Percentiles rank a stretch among this genome's conserved stretches.
These are phyloP conservation scores for Coecobrya sp. DNA, from an alignment of 2,888 invertebrate species.

Conservation along the genomic window DNA sequence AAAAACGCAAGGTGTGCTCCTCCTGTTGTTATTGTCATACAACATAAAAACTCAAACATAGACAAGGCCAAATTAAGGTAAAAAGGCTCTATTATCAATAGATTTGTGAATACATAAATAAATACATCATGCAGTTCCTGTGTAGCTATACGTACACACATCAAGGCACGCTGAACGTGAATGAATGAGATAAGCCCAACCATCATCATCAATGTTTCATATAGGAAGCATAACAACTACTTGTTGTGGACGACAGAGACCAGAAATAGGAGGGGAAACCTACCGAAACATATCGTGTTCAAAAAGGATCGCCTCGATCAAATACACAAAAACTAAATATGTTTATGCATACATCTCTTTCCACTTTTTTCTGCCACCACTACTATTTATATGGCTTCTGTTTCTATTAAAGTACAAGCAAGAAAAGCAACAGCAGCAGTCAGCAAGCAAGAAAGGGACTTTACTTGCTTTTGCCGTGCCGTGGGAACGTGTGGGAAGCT, in stretches of 20 bases:
- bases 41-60: background rate
- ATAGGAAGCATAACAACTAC: background rate
- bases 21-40: background rate
- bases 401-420: conserved; percentile 7
- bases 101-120: conserved; percentile 24
- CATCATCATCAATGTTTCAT: background rate
- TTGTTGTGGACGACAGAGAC: background rate
- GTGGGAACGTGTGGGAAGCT: conserved; percentile 85
- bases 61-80: conserved; percentile 73
- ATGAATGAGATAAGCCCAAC: conserved; percentile 6
- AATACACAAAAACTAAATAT: background rate
- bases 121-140: background rate
- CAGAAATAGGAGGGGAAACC: conserved; percentile 46
- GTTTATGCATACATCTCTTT: conserved; percentile 55
- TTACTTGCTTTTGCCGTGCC: conserved; percentile 64
- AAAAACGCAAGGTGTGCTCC: conserved; percentile 46
- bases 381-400: conserved; percentile 57
- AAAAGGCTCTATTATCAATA: conserved; percentile 13
- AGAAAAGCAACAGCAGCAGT: conserved; percentile 8
- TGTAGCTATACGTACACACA: background rate
- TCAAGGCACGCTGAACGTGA: background rate
- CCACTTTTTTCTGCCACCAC: background rate
- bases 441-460: conserved; percentile 58
- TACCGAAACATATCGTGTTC: conserved; percentile 59
- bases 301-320: conserved; percentile 39